Evolutionary conservation across 2,888 invertebrate genomes (phyloP).

Genomic region (Eurytoma californica): DNA sequence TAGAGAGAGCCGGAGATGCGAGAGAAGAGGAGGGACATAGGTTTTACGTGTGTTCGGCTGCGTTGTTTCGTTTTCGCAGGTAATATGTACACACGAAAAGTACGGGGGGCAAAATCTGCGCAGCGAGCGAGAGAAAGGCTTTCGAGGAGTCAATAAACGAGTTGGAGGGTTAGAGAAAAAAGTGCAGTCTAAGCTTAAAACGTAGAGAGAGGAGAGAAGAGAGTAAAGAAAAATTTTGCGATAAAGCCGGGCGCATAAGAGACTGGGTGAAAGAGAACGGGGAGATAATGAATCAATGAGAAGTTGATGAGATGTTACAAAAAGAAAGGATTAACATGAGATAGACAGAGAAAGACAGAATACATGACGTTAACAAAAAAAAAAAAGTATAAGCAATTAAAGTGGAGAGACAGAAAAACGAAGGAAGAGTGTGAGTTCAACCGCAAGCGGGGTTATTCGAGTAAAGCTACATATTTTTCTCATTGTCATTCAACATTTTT

Average conservation of each 20-base stretch:
- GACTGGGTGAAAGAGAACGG: constrained; percentile 31
- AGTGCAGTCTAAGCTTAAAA: constrained; percentile 66
- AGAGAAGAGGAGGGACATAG: constrained; percentile 50
- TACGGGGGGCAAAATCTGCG: constrained; percentile 41
- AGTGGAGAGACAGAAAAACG: constrained; percentile 56
- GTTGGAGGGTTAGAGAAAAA: constrained; percentile 60
- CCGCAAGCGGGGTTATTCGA: constrained; percentile 71
- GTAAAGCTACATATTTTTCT: constrained; percentile 63
- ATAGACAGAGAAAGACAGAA: constrained; percentile 40
- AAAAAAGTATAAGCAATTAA: constrained; percentile 60
- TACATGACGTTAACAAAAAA: constrained; percentile 39
- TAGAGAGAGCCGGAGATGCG: constrained; percentile 20
- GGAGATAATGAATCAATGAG: constrained; percentile 50
- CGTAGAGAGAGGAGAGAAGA: constrained; percentile 43
- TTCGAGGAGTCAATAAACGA: constrained; percentile 54
- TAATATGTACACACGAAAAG: constrained; percentile 61
- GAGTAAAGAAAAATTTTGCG: constrained; percentile 50
- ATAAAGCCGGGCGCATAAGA: constrained; percentile 36
- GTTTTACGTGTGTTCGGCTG: constrained; percentile 64
- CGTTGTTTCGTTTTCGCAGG: constrained; percentile 65
- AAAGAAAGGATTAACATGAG: constrained; percentile 41
- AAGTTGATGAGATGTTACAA: constrained; percentile 46
- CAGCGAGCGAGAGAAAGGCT: constrained; percentile 47
- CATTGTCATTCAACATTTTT: constrained; percentile 31
- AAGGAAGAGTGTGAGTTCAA: constrained; percentile 63